Conservation (phyloP, 2,888 invertebrate species). For the Nephrocerus scutellatus region DNA sequence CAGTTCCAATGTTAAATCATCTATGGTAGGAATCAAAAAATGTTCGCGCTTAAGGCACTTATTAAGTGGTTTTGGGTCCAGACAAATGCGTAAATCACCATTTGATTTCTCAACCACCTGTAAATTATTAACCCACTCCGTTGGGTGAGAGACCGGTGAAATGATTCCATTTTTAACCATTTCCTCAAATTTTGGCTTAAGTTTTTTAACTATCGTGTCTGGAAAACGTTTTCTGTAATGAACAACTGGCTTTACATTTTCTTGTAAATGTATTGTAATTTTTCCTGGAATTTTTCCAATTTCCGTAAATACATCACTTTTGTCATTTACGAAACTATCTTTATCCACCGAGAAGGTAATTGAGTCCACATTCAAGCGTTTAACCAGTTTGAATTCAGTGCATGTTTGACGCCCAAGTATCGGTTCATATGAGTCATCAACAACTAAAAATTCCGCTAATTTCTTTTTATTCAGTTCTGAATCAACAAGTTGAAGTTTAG, state of each 20-base stretch:
- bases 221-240: slow-evolving; percentile 25
- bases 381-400: slow-evolving; percentile 9
- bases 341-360: slow-evolving; percentile 5
- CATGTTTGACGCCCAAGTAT: slow-evolving; percentile 10
- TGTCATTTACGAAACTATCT: slow-evolving; percentile 7
- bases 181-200: slow-evolving; percentile 18
- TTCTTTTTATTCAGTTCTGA: no score
- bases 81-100: slow-evolving; percentile 20
- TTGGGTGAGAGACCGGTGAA: slow-evolving; percentile 22
- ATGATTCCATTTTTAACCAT: slow-evolving; percentile 20
- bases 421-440: no score
- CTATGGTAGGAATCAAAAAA: slow-evolving; percentile 28
- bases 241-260: slow-evolving; percentile 20
- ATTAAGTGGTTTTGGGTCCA: slow-evolving; percentile 28
- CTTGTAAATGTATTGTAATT: slow-evolving; percentile 15
- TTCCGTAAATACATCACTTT: slow-evolving; percentile 19
- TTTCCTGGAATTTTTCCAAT: slow-evolving; percentile 19
- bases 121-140: slow-evolving; percentile 25
- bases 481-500: no score
- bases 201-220: slow-evolving; percentile 12
- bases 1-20: slow-evolving; percentile 22
- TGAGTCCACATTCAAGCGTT: slow-evolving; percentile 11
- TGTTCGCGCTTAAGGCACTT: slow-evolving; percentile 26
- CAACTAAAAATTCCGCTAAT: no score
- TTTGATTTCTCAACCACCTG: slow-evolving; percentile 26